Evolutionary conservation across 1,140 invertebrate species (phyloP), one percentile per base, ranked within the genome.

Genomic region (Drosophila ananassae): DNA sequence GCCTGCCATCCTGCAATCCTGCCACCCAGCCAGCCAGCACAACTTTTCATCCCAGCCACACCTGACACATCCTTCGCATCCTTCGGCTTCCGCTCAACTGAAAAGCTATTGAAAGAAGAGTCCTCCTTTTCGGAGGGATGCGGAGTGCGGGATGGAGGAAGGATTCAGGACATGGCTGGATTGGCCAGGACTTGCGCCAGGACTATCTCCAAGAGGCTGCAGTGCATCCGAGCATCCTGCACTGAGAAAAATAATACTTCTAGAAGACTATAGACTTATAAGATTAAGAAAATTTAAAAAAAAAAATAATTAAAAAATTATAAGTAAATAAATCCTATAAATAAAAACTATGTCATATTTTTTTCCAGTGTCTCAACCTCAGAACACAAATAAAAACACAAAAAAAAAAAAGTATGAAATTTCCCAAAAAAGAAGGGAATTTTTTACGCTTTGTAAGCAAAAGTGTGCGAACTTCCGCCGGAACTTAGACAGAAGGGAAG

Each of bases 401-500:
- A 32, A 32, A 32, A 32, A 32, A 32, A 32, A 32, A 1, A 9
- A 2, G 8, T 0, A 32, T 10, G 9, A 9, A 41, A 41, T 3
- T 8, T n/a, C 21, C 30, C 30, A 25, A 34, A 34, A 54, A 34
- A 54, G 48, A 48, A 56, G 30, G 17, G 51, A 76, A 54, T 44
- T 79, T 79, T 46, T 50, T 79, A 30, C 44, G 62, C 73, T 72
- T 77, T 81, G 64, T 58, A 58, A 51, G 64, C 56, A 80, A 71
- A 72, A 77, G 56, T 81, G 78, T 73, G 62, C 75, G 73, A 79
- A 75, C 79, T 82, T 82, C 76, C 79, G 77, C 69, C 61, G 56
- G 63, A 79, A 54, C 59, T 58, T 51, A 32, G 28, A 56, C 58
- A 48, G 41, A 37, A 37, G 34, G n/a, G 59, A 17, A 17, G 17